These are phyloP conservation scores for Manis crassicaudata DNA, from an alignment of 2,797 vertebrate species.

Conservation along the genomic window DNA sequence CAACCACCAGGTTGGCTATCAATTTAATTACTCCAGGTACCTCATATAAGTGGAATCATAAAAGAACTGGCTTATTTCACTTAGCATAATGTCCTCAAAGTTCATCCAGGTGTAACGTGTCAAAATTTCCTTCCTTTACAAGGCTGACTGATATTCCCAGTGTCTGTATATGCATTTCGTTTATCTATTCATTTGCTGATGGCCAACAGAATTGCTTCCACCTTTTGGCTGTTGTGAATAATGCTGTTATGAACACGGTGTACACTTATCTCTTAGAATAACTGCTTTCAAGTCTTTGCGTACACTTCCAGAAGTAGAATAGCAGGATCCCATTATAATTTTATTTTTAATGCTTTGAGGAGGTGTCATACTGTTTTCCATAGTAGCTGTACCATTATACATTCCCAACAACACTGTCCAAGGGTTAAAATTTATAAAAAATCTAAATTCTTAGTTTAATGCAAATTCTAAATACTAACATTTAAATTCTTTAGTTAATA, in stretches of 20 bases:
- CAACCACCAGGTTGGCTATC: neutral
- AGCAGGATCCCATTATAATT: neutral
- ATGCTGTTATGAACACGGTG: neutral
- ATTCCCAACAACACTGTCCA: neutral
- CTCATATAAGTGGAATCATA: too few species aligned
- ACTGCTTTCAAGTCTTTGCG: neutral
- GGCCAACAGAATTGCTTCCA: neutral
- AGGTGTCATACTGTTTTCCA: neutral
- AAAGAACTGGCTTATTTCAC: neutral
- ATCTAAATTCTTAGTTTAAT: neutral
- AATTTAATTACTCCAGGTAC: neutral
- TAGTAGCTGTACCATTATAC: neutral
- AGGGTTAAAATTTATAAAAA: neutral
- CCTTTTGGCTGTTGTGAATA: neutral
- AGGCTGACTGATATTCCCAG: neutral
- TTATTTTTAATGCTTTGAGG: neutral
- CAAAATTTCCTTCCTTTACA: neutral
- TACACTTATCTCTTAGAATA: neutral
- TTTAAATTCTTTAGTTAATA: neutral
- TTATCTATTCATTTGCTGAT: neutral
- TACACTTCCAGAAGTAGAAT: neutral
- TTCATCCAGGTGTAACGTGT: neutral
- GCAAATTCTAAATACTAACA: neutral
- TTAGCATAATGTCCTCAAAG: neutral
- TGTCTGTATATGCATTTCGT: fast-evolving